Evolutionary conservation across 2,797 vertebrate species (phyloP).

Genomic region (Molossus molossus): DNA sequence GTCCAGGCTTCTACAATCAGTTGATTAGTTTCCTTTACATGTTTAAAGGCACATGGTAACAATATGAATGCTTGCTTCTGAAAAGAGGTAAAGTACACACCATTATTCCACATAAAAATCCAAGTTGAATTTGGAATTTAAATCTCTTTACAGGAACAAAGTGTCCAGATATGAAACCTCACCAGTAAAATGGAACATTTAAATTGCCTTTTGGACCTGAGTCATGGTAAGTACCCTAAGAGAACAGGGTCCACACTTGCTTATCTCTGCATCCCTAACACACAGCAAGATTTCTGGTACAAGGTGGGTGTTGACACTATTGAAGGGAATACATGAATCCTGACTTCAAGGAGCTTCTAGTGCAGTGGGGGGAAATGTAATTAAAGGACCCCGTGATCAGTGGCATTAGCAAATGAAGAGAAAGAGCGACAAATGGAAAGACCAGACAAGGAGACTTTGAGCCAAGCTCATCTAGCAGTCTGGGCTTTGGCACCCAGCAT

Average conservation of each 20-base stretch:
- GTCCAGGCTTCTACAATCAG: not conserved
- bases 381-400: not conserved
- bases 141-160: slow-evolving; percentile 36
- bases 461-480: not conserved
- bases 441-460: not conserved
- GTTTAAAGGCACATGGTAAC: not conserved
- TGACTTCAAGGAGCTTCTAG: not conserved
- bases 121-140: slow-evolving; percentile 49
- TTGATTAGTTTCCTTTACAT: not conserved
- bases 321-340: not conserved
- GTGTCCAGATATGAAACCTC: not conserved
- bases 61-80: not conserved
- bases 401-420: not conserved
- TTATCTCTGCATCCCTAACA: slow-evolving; percentile 8
- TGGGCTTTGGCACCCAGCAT: not conserved
- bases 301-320: not conserved
- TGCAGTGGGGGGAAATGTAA: not conserved
- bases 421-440: not conserved
- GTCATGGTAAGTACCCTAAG: not conserved
- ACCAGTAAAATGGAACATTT: not conserved
- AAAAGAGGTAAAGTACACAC: not conserved
- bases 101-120: slow-evolving; percentile 46
- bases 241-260: not conserved
- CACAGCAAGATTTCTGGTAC: not conserved
- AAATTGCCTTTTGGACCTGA: not conserved